Evolutionary conservation across 2,113 vertebrate species (phyloP), one percentile per base, ranked within the genome.

Genomic region (Nothocercus nigrocapillus): DNA sequence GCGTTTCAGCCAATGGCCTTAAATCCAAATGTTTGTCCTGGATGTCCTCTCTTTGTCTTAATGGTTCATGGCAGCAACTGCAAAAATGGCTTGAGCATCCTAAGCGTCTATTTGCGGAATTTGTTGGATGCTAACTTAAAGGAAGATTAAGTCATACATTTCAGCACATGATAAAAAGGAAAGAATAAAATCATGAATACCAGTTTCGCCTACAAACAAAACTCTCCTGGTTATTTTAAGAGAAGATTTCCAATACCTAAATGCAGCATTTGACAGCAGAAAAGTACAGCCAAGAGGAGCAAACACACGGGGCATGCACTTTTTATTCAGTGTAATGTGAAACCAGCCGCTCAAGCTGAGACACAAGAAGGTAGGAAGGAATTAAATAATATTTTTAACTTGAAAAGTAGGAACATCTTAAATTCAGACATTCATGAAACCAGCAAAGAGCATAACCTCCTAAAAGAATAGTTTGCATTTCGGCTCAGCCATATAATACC

Each of bases 361-460:
- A 90, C 25, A 61, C 49, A 77, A 80, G 24, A 63, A 85, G 32
- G 21, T 32, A 95, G 76, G 45, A 36, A 88, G 45, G 21, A 92
- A 92, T 66, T 61, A 56, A 73, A 32, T 51, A 28, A 8, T 67
- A 84, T 49, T 94, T 95, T 90, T 82, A 88, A 95, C 51, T 82
- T 85, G 22, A 76, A 7, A 78, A 63, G n/a, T 38, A 94, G 88
- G 80, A 93, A 81, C 21, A 58, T 36, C 28, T 82, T 80, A 6
- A 88, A 69, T 88, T 73, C 59, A 80, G 80, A 44, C 4, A 54
- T 32, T 58, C 68, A 12, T 14, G 27, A 90, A 36, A 36, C 56
- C 40, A 91, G 49, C 32, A 85, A 59, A 7, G 25, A 90, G 63
- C 19, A 64, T 27, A 79, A 53, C 6, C 49, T 61, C 38, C 18